phyloP scores from a whole-genome alignment of 1,140 invertebrate species.

The Ephestia elutella region DNA sequence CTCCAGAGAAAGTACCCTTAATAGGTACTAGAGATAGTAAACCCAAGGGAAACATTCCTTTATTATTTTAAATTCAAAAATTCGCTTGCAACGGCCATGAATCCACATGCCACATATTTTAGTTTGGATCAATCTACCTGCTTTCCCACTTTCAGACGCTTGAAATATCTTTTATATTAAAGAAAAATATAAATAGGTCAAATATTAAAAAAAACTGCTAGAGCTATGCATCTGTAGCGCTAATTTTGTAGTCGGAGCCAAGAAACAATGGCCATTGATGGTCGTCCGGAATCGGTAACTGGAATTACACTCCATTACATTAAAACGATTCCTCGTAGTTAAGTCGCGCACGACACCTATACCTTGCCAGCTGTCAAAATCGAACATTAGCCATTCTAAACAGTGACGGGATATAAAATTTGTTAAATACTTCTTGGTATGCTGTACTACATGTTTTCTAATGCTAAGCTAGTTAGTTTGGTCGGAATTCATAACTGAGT shows the following conservation, averaged over 20 bases:
- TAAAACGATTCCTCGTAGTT: constrained; percentile 63
- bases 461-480: background rate
- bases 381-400: background rate
- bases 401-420: background rate
- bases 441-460: background rate
- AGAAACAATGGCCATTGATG: constrained; percentile 59
- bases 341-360: constrained; percentile 4
- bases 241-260: constrained; percentile 5
- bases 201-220: background rate
- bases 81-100: no score
- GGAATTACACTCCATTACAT: constrained; percentile 62
- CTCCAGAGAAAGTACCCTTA: no score
- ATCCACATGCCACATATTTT: no score
- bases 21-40: no score
- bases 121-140: no score
- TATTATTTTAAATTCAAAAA: no score
- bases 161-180: no score
- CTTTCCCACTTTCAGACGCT: no score
- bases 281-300: constrained; percentile 52
- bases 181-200: no score
- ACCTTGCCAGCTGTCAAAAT: constrained; percentile 8
- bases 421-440: background rate
- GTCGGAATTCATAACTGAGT: background rate
- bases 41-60: no score
- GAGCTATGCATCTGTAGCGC: constrained; percentile 3